Base-by-base conservation (phyloP, 2,797 vertebrate genomes). In the Catharus ustulatus region DNA sequence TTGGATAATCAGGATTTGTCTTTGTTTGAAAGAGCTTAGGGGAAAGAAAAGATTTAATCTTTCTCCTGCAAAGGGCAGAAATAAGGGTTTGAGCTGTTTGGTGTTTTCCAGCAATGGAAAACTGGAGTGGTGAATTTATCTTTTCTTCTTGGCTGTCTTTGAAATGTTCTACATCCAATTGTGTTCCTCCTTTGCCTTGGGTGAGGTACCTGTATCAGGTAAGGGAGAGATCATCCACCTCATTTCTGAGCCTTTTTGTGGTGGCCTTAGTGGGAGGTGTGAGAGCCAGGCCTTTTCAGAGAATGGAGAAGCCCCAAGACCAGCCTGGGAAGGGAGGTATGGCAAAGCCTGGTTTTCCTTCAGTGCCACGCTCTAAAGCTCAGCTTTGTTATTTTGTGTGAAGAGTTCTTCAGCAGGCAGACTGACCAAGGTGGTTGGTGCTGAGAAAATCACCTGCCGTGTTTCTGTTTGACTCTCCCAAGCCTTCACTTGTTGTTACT, bases 371-470 rank as follows among this genome's bases (percentile, higher is more conserved):
- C 27, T 59, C 36, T 57, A 46, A 42, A 66, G 36, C 68, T 79
- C 9, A 1, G 16, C 14, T 63, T 71, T 3, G 0, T 4, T 43
- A 0, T 40, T 83, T 59, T 59, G 6, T 34, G 4, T 26, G n/a
- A 68, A 45, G 5, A 42, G 10, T 32, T 86, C 80, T 78, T 49
- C 0, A 2, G 58, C 38, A 30, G 43, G 10, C 42, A 62, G 72
- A 4, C 55, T 48, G 42, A 9, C 30, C 2, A 1, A 40, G 43
- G 18, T 46, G 58, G 2, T 32, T 45, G 62, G 40, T 13, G 40
- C 40, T 40, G 40, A 16, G 69, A 46, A 58, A 40, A 43, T 43
- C 21, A 5, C 43, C 73, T 40, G 14, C n/a, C 2, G 0, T 5
- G 0, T 54, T 87, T 85, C 57, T 81, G 0, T 66, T 36, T 9